Evolutionary conservation across 2,797 vertebrate genomes (phyloP), one percentile per base, ranked within the genome.

Genomic region (Acanthurus tractus): DNA sequence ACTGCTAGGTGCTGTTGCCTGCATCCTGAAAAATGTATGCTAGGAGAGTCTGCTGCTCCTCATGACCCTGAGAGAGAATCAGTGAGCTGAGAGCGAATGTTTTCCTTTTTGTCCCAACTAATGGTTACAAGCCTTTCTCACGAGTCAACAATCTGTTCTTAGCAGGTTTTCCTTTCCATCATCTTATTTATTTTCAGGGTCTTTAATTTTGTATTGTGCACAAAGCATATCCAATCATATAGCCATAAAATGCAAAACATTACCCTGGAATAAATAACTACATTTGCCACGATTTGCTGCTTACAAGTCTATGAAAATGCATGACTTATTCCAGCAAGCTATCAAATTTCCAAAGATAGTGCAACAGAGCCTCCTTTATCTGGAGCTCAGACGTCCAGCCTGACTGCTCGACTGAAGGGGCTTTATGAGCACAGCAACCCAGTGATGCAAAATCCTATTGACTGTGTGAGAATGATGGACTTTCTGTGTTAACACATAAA

Each of bases 331-430:
- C 64, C 66, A 79, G 82, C 78, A 22, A 83, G 71, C 81, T 82
- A 90, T 91, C 81, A 89, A 78, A 85, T 84, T 90, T 85, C 76
- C 61, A 81, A 78, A 87, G 86, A 92, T 80, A 89, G 83, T 55
- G 72, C 81, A 85, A 84, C 87, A 86, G 79, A 89, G 89, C 64
- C 68, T 87, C 79, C 84, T 89, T 89, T 88, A 89, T 89, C 81
- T 80, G 78, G 62, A 84, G 76, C 85, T 86, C 76, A 81, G 79
- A 76, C 62, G 22, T 87, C 86, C 88, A 76, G 70, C 74, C 81
- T 63, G 75, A 81, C 84, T 70, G 79, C 75, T 80, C 50, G 13
- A 79, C 86, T 84, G 84, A 82, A 74, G 78, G 78, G 57, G 52
- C 81, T 84, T 86, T 76, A 88, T 86, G 74, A 86, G 79, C 84